Conservation (phyloP, 2,888 invertebrate species). For the Cheilosia pagana region DNA sequence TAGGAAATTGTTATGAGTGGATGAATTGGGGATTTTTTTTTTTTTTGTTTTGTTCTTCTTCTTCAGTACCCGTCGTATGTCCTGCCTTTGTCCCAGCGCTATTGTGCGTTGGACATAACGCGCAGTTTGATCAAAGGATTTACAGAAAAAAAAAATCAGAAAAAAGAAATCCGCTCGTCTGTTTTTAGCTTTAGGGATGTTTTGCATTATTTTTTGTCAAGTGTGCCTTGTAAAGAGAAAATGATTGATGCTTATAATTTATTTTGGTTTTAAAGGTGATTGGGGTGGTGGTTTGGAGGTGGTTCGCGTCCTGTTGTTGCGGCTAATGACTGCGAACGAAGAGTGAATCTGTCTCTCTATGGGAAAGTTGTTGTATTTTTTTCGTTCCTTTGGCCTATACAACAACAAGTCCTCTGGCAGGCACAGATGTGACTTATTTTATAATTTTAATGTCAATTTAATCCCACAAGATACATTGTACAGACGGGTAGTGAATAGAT, state of each 20-base stretch:
- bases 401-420: conserved; percentile 17
- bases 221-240: conserved; percentile 65
- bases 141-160: conserved; percentile 41
- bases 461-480: conserved; percentile 53
- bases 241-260: conserved; percentile 75
- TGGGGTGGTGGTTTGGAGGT: conserved; percentile 38
- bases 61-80: conserved; percentile 27
- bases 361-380: conserved; percentile 45
- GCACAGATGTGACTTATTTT: conserved; percentile 69
- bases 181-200: conserved; percentile 69
- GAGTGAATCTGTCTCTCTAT: conserved; percentile 35
- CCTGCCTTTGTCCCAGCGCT: conserved; percentile 66
- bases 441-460: conserved; percentile 70
- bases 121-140: conserved; percentile 75
- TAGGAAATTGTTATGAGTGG: conserved; percentile 75
- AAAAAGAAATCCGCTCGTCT: conserved; percentile 20
- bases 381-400: conserved; percentile 3
- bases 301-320: conserved; percentile 28
- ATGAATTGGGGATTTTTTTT: conserved; percentile 67
- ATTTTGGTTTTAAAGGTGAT: conserved; percentile 74
- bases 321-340: conserved; percentile 62
- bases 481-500: conserved; percentile 50
- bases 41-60: too few species aligned
- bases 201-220: conserved; percentile 49
- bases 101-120: conserved; percentile 70